Percentiles rank a stretch among this genome's conserved stretches.
phyloP scores from a whole-genome alignment of 2,797 vertebrate species.

The Uromys caudimaculatus region DNA sequence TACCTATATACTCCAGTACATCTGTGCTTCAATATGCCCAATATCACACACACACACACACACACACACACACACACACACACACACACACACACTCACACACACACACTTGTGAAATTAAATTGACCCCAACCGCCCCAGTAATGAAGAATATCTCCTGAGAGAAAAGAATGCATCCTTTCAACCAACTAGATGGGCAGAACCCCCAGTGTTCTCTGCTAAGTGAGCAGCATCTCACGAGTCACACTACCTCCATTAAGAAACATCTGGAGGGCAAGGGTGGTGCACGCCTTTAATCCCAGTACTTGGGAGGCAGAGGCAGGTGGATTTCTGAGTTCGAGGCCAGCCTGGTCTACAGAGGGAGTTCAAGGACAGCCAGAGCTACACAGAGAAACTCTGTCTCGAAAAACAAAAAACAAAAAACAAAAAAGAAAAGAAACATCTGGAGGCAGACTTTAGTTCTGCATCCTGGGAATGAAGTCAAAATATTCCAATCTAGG shows the following conservation, averaged over 20 bases:
- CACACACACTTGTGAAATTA: neutral
- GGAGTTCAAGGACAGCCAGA: too few species aligned
- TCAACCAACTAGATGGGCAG: neutral
- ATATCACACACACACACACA: neutral
- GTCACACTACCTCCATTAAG: neutral
- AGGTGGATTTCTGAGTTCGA: too few species aligned
- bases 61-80: neutral
- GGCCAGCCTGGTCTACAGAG: too few species aligned
- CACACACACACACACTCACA: neutral
- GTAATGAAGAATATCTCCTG: neutral
- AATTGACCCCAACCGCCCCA: too few species aligned
- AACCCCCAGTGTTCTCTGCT: neutral
- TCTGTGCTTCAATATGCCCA: neutral
- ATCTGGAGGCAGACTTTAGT: neutral
- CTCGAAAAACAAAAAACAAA: too few species aligned
- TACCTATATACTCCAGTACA: neutral
- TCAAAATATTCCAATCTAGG: constrained; percentile 10
- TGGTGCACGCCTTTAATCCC: too few species aligned
- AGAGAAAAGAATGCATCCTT: neutral
- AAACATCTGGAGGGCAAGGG: constrained; percentile 28
- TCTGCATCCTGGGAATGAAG: constrained; percentile 34
- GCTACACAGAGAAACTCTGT: too few species aligned
- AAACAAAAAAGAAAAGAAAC: too few species aligned
- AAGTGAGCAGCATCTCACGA: neutral
- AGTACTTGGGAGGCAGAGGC: too few species aligned